Evolutionary conservation across 2,797 vertebrate species (phyloP).

Genomic region (Trematomus bernacchii): DNA sequence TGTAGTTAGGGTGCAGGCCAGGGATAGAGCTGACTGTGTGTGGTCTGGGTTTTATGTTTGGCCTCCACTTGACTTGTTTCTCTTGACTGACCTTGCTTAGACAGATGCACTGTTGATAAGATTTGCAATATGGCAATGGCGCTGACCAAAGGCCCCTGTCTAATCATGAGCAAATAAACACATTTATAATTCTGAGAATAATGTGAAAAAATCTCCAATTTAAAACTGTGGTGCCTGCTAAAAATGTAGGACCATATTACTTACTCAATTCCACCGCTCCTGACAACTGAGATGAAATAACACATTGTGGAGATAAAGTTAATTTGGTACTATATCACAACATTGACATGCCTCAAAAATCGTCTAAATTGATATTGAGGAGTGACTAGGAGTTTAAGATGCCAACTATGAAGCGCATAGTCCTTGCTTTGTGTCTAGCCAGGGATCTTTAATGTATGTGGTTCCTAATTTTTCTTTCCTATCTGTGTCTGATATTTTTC

Average conservation of each 20-base stretch:
- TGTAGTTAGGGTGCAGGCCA: background rate
- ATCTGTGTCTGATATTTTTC: background rate
- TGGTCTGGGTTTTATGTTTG: constrained; percentile 4
- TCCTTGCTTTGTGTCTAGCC: background rate
- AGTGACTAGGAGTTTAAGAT: background rate
- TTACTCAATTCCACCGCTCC: background rate
- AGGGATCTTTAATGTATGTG: background rate
- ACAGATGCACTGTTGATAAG: constrained; percentile 24
- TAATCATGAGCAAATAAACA: constrained; percentile 3
- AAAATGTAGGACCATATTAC: background rate
- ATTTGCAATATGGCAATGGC: constrained; percentile 44
- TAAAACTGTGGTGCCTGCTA: background rate
- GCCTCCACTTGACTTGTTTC: constrained; percentile 12
- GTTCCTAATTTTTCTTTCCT: background rate
- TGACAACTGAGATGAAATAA: background rate
- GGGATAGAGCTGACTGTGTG: background rate
- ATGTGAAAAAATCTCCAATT: background rate
- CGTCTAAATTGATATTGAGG: background rate
- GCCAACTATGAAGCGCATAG: background rate
- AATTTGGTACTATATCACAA: background rate
- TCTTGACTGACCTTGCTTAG: constrained; percentile 42
- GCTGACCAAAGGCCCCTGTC: background rate
- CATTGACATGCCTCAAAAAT: background rate
- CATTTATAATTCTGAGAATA: background rate
- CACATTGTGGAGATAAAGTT: background rate